phyloP scores from a whole-genome alignment of 2,888 invertebrate species.

The Cosmorhoe ocellata region DNA sequence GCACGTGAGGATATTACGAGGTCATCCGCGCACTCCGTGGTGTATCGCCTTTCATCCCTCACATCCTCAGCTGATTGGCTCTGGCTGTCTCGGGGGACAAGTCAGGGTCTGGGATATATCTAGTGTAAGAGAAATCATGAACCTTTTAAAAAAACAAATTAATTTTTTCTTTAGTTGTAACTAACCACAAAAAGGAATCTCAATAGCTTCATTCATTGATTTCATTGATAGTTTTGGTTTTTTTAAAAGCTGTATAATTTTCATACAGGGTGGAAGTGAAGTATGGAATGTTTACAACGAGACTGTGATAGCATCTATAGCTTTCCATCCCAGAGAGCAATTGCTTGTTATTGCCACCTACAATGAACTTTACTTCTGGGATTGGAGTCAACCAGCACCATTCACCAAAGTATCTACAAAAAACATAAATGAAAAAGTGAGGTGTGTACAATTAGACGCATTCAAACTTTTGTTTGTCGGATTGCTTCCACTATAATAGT shows the following conservation, averaged over 20 bases:
- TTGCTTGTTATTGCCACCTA: conserved; percentile 92
- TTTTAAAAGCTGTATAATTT: too few species aligned
- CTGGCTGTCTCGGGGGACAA: conserved; percentile 94
- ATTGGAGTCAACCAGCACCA: conserved; percentile 90
- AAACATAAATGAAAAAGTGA: conserved; percentile 90
- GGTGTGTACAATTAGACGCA: conserved; percentile 69
- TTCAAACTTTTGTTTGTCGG: too few species aligned
- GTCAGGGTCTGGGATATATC: conserved; percentile 93
- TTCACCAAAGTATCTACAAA: conserved; percentile 89
- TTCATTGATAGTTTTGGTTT: too few species aligned
- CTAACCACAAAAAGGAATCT: too few species aligned
- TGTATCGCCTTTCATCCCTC: conserved; percentile 94
- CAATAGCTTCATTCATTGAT: too few species aligned
- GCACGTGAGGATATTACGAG: conserved; percentile 88
- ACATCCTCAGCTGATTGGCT: conserved; percentile 91
- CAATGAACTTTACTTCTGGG: conserved; percentile 94
- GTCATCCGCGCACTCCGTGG: conserved; percentile 95
- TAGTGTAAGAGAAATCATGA: conserved; percentile 57
- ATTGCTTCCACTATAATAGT: too few species aligned
- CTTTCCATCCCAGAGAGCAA: conserved; percentile 92
- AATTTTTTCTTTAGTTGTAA: too few species aligned
- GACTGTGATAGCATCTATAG: conserved; percentile 91
- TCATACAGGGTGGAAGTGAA: conserved; percentile 90
- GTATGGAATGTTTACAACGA: conserved; percentile 89
- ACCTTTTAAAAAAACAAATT: too few species aligned